Evolutionary conservation across 1,140 invertebrate genomes (phyloP).

Genomic region (Drosophila leontia): DNA sequence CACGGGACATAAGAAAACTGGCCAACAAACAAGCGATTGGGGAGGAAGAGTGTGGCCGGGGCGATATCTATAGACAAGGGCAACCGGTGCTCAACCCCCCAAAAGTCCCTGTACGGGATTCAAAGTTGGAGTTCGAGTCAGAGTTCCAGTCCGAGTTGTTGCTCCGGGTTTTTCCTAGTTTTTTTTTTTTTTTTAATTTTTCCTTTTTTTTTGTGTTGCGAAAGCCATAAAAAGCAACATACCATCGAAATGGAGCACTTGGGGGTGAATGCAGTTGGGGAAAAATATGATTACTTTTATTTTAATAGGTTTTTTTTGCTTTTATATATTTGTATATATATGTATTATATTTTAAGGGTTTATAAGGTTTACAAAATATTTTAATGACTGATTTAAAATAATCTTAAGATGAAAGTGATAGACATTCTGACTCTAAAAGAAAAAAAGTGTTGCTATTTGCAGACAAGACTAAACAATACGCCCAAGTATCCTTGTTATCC

Average conservation of each 20-base stretch:
- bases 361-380: no score
- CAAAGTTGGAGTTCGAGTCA: conserved; percentile 32
- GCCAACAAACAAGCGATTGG: conserved; percentile 79
- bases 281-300: conserved; percentile 9
- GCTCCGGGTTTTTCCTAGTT: conserved; percentile 15
- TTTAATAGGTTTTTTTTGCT: not conserved
- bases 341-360: no score
- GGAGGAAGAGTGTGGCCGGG: conserved; percentile 45
- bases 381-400: no score
- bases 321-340: no score
- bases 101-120: conserved; percentile 9
- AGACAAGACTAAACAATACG: not conserved
- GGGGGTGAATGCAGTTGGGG: conserved; percentile 20
- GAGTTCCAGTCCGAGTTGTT: conserved; percentile 34
- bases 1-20: conserved; percentile 80
- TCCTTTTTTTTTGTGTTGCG: conserved; percentile 11
- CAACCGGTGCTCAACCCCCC: conserved; percentile 39
- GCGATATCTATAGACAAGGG: conserved; percentile 27
- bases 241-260: conserved; percentile 38
- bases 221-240: conserved; percentile 70
- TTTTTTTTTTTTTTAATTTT: not conserved
- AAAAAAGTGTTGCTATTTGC: not conserved
- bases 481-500: not conserved
- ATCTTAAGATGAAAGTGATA: no score
- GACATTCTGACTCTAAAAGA: not conserved